phyloP scores from a whole-genome alignment of 2,888 invertebrate genomes.

The Neoitamus cyanurus region DNA sequence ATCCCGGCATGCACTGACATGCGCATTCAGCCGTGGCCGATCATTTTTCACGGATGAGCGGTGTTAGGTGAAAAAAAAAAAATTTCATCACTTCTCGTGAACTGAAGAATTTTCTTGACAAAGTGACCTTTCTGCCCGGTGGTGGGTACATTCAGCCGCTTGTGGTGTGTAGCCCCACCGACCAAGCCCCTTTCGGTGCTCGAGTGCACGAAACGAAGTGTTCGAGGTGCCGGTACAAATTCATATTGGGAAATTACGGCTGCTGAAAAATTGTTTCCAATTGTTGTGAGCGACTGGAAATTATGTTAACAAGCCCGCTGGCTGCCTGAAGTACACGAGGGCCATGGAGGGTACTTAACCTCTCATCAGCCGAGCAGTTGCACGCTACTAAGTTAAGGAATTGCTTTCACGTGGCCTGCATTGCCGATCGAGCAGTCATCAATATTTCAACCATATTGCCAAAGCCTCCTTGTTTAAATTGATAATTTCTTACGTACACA shows the following conservation, averaged over 20 bases:
- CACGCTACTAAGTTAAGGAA: background rate
- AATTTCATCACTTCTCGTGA: slow-evolving; percentile 31
- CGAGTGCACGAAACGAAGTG: background rate
- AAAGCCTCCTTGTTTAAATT: background rate
- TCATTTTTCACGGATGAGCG: slow-evolving; percentile 19
- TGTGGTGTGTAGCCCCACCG: background rate
- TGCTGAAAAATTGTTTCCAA: background rate
- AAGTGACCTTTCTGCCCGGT: slow-evolving; percentile 2
- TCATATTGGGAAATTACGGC: slow-evolving; percentile 20
- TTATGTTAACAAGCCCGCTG: slow-evolving; percentile 14
- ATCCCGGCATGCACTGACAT: background rate
- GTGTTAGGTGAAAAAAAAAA: background rate
- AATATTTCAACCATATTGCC: background rate
- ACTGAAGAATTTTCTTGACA: slow-evolving; percentile 36
- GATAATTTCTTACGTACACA: background rate
- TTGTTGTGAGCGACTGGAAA: background rate
- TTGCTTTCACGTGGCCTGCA: background rate
- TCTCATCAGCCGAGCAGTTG: background rate
- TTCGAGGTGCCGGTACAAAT: background rate
- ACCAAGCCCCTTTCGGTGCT: slow-evolving; percentile 7
- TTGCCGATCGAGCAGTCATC: background rate
- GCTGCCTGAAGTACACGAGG: background rate
- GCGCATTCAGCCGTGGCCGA: background rate
- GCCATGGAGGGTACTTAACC: background rate
- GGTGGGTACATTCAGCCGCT: background rate